Percentiles rank a stretch among this genome's conserved stretches.
These are phyloP conservation scores for Laterallus jamaicensis DNA, from an alignment of 2,113 vertebrate species.

Conservation along the genomic window DNA sequence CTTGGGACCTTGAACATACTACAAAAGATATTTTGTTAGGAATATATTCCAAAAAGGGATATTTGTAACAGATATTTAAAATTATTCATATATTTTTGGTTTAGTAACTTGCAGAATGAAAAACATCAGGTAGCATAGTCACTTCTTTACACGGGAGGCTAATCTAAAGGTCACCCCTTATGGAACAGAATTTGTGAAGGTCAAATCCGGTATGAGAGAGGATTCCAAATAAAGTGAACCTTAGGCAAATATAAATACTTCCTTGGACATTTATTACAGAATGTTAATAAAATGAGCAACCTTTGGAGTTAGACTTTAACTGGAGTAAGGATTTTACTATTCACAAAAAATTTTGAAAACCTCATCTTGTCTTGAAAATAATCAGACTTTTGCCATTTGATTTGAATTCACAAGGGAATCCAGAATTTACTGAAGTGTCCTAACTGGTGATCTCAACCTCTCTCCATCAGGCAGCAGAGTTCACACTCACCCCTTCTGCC, in stretches of 20 bases:
- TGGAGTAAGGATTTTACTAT: neutral
- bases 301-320: neutral
- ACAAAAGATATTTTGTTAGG: neutral
- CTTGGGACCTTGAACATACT: neutral
- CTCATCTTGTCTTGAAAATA: neutral
- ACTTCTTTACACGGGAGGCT: neutral
- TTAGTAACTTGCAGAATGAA: neutral
- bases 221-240: constrained; percentile 49
- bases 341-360: neutral
- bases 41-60: neutral
- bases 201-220: constrained; percentile 29
- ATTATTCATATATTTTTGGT: neutral
- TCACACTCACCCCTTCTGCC: neutral
- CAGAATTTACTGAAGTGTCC: neutral
- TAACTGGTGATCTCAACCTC: neutral
- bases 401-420: neutral
- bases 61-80: neutral
- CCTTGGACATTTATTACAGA: constrained; percentile 44
- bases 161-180: constrained; percentile 55
- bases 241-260: constrained; percentile 42
- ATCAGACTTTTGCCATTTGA: neutral
- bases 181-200: constrained; percentile 53
- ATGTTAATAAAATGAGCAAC: constrained; percentile 38
- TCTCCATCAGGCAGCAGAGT: neutral
- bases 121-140: neutral